These are phyloP conservation scores for Xenus cinereus DNA, from an alignment of 2,113 vertebrate species.

Conservation along the genomic window DNA sequence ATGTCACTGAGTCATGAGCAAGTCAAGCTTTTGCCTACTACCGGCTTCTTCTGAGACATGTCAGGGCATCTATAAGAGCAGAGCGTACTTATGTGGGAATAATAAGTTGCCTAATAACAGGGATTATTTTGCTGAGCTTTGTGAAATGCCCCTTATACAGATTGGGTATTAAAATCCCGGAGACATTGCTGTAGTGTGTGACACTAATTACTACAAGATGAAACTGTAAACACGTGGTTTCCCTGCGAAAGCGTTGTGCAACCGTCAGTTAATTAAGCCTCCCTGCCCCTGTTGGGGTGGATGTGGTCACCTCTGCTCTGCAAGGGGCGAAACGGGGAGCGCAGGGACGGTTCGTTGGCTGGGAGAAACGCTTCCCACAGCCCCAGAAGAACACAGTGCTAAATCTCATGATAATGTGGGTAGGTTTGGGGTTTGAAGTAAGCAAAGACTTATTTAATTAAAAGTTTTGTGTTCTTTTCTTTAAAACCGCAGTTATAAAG, in stretches of 20 bases:
- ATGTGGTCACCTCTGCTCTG: neutral
- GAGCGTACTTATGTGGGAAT: neutral
- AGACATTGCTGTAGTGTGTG: neutral
- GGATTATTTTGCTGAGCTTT: conserved; percentile 22
- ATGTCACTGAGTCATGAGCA: neutral
- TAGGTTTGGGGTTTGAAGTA: neutral
- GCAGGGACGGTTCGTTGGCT: neutral
- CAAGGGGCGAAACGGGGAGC: neutral
- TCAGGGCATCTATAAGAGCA: neutral
- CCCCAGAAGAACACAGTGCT: neutral
- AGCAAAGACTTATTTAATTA: neutral
- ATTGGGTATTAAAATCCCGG: neutral
- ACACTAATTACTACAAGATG: conserved; percentile 25
- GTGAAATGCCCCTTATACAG: neutral
- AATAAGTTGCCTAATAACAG: conserved; percentile 4
- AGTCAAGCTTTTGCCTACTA: neutral
- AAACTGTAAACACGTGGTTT: neutral
- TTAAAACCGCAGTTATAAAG: neutral
- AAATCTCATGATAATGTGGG: neutral
- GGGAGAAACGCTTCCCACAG: neutral
- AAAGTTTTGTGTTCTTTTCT: neutral
- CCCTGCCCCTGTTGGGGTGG: neutral
- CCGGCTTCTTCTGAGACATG: conserved; percentile 3
- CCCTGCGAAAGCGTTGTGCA: neutral
- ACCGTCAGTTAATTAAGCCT: neutral